phyloP scores from a whole-genome alignment of 2,113 vertebrate species.

The Tachysurus fulvidraco region DNA sequence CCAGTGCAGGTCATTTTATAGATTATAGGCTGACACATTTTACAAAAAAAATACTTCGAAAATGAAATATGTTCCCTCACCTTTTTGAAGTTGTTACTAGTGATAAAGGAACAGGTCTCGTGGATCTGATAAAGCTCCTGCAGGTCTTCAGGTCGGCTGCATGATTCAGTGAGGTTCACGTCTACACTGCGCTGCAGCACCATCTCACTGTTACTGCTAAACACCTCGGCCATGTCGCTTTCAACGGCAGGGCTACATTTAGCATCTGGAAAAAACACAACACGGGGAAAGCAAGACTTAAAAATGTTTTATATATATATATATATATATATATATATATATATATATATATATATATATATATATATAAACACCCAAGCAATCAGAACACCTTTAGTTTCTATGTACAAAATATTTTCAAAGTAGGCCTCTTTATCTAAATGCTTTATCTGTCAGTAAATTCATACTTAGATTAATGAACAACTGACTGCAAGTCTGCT shows the following conservation, averaged over 20 bases:
- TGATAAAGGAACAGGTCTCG: conserved; percentile 70
- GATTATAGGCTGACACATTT: neutral
- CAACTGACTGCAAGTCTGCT: neutral
- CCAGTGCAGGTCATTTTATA: neutral
- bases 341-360: too few relatives aligned
- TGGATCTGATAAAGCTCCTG: conserved; percentile 65
- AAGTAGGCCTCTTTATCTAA: neutral
- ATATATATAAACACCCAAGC: neutral
- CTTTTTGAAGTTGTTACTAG: conserved; percentile 61
- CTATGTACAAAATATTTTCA: neutral
- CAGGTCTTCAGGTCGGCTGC: conserved; percentile 52
- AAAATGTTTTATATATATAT: neutral
- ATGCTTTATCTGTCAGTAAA: neutral
- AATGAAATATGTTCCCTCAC: conserved; percentile 45
- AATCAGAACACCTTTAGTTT: neutral
- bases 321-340: too few relatives aligned
- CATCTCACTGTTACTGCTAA: conserved; percentile 71
- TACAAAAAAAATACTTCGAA: neutral
- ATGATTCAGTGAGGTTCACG: conserved; percentile 21
- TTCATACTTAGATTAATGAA: neutral
- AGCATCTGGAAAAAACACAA: neutral
- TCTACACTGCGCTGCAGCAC: conserved; percentile 65
- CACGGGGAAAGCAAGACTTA: neutral
- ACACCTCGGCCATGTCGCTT: conserved; percentile 65
- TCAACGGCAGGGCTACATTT: neutral